Evolutionary conservation across 2,797 vertebrate species (phyloP).

Genomic region (Huso huso): DNA sequence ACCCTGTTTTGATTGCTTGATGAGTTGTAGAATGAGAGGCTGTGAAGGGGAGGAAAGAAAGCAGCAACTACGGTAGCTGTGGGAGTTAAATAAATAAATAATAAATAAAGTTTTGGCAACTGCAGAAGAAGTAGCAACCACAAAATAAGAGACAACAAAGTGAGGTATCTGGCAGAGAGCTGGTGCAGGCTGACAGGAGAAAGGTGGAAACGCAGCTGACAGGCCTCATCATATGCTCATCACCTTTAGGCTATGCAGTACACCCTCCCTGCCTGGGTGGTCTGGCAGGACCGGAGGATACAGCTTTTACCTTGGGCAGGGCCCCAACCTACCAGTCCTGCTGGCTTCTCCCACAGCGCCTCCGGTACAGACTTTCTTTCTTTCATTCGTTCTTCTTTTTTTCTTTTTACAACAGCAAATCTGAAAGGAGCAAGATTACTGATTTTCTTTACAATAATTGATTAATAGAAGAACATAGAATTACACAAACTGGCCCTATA

Average conservation of each 20-base stretch:
- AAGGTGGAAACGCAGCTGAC: constrained; percentile 52
- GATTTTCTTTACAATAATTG: too few relatives aligned
- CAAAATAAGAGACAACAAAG: constrained; percentile 9
- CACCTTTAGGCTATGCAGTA: constrained; percentile 66
- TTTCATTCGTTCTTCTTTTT: too few relatives aligned
- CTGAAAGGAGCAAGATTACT: too few relatives aligned
- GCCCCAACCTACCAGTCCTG: constrained; percentile 63
- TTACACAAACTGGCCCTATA: too few relatives aligned
- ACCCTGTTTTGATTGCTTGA: constrained; percentile 9
- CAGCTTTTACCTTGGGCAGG: constrained; percentile 65
- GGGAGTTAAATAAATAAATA: background rate
- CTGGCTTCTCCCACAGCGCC: constrained; percentile 47
- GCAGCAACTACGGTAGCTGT: background rate
- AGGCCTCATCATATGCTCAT: constrained; percentile 61
- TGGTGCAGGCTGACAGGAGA: constrained; percentile 46
- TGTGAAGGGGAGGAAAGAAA: background rate
- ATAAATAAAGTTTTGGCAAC: constrained; percentile 24
- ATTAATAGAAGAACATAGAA: too few relatives aligned
- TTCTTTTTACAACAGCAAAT: too few relatives aligned
- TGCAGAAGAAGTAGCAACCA: constrained; percentile 33
- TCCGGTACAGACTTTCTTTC: constrained; percentile 49
- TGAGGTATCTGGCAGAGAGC: constrained; percentile 21
- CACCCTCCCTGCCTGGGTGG: constrained; percentile 74
- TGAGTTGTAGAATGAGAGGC: background rate
- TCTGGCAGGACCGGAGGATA: constrained; percentile 70